Evolutionary conservation across 2,113 vertebrate species (phyloP).

Genomic region (Spilogale gracilis): DNA sequence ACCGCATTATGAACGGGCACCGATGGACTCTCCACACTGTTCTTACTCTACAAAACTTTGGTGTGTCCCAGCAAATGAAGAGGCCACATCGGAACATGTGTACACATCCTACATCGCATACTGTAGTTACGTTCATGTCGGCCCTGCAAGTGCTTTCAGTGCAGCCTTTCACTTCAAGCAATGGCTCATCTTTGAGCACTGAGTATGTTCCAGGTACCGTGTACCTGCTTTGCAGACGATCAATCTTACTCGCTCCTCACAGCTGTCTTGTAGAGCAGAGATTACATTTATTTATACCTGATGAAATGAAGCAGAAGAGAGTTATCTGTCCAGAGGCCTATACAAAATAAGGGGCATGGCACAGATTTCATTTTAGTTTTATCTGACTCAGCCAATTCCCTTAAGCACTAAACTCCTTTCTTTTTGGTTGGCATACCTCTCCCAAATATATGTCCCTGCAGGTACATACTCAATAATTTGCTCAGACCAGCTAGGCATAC

Average conservation of each 20-base stretch:
- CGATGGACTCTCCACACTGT: not conserved
- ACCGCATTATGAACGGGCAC: fast-evolving
- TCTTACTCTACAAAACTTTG: not conserved
- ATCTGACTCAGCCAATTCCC: not conserved
- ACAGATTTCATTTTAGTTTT: not conserved
- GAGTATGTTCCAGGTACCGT: not conserved
- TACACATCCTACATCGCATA: not conserved
- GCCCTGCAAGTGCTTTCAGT: not conserved
- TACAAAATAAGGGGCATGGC: not conserved
- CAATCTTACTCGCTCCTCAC: not conserved
- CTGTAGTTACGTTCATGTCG: not conserved
- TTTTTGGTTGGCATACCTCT: not conserved
- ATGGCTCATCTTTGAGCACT: not conserved
- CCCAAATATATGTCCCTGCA: not conserved
- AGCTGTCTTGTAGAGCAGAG: not conserved
- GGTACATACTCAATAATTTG: not conserved
- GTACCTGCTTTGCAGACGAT: not conserved
- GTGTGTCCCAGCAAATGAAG: not conserved
- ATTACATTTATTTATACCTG: not conserved
- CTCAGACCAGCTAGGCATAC: not conserved
- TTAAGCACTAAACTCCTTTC: not conserved
- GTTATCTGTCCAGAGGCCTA: not conserved
- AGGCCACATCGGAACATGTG: not conserved
- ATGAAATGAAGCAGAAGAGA: conserved; percentile 11
- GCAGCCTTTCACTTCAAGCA: not conserved